A percentile compares a stretch with the other conserved stretches of the same genome.
phyloP scores from a whole-genome alignment of 2,797 vertebrate species.

The Pantherophis vulpinus region DNA sequence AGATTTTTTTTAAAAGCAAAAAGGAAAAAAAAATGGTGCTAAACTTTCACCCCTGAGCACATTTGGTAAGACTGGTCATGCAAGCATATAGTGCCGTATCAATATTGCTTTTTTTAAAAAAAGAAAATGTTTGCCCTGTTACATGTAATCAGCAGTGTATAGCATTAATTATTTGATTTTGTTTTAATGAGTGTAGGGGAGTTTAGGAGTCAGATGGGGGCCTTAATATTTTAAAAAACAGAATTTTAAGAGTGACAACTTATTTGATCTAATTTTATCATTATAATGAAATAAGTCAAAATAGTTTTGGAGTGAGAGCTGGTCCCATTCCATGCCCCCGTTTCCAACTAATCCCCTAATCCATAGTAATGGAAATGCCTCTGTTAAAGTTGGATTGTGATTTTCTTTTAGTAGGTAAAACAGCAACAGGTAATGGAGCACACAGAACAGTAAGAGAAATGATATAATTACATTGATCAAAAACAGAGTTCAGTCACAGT shows the following conservation, averaged over 20 bases:
- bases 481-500: constrained; percentile 45
- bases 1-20: constrained; percentile 61
- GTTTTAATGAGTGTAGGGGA: constrained; percentile 60
- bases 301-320: constrained; percentile 63
- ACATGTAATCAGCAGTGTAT: constrained; percentile 68
- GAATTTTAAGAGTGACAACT: constrained; percentile 63
- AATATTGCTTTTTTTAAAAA: constrained; percentile 55
- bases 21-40: constrained; percentile 76
- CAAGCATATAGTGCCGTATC: constrained; percentile 73
- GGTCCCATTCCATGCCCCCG: constrained; percentile 59
- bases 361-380: constrained; percentile 56
- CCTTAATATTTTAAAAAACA: constrained; percentile 69
- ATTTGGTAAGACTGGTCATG: constrained; percentile 78
- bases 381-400: constrained; percentile 55
- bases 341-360: constrained; percentile 52
- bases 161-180: constrained; percentile 68
- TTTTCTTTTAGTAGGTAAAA: constrained; percentile 58
- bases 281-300: constrained; percentile 57
- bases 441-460: constrained; percentile 43
- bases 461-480: constrained; percentile 41
- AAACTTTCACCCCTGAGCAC: constrained; percentile 76
- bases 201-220: constrained; percentile 32
- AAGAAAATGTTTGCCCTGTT: constrained; percentile 70
- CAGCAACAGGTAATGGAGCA: constrained; percentile 53
- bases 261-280: constrained; percentile 50